Conservation (phyloP, 2,888 invertebrate genomes). For the Acholoe squamosa region DNA sequence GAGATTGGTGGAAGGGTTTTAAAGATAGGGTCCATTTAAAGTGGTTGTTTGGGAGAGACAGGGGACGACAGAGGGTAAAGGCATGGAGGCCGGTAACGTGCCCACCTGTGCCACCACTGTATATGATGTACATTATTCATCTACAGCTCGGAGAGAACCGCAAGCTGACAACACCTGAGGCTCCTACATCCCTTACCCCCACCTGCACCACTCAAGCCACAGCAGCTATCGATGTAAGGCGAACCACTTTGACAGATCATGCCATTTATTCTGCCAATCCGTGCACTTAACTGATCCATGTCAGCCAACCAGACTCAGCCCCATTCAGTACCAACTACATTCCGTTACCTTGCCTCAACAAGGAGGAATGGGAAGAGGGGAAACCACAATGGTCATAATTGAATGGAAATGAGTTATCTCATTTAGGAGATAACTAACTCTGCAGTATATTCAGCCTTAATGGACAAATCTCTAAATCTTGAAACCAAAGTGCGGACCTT, state of each 20-base stretch:
- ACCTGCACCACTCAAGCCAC: neutral
- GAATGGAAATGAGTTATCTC: too few species aligned
- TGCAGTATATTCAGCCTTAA: too few species aligned
- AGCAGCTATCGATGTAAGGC: neutral
- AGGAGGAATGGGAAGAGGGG: too few species aligned
- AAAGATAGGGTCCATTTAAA: neutral
- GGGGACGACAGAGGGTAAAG: neutral
- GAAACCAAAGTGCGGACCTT: too few species aligned
- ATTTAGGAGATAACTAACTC: too few species aligned
- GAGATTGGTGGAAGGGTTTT: neutral
- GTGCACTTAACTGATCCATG: neutral
- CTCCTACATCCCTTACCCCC: neutral
- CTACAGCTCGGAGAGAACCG: constrained; percentile 6
- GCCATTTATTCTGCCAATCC: neutral
- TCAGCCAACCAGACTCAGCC: neutral
- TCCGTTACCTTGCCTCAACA: too few species aligned
- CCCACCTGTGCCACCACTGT: neutral
- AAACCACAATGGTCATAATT: too few species aligned
- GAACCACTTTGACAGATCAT: neutral
- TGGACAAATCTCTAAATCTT: too few species aligned
- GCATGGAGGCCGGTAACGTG: neutral
- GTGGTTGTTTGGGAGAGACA: too few species aligned
- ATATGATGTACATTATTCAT: constrained; percentile 32
- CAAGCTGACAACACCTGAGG: neutral
- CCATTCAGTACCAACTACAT: neutral